Percentiles rank a stretch among this genome's conserved stretches.
Evolutionary conservation across 2,113 vertebrate genomes (phyloP).

Genomic region (Gymnocephalus cernua): DNA sequence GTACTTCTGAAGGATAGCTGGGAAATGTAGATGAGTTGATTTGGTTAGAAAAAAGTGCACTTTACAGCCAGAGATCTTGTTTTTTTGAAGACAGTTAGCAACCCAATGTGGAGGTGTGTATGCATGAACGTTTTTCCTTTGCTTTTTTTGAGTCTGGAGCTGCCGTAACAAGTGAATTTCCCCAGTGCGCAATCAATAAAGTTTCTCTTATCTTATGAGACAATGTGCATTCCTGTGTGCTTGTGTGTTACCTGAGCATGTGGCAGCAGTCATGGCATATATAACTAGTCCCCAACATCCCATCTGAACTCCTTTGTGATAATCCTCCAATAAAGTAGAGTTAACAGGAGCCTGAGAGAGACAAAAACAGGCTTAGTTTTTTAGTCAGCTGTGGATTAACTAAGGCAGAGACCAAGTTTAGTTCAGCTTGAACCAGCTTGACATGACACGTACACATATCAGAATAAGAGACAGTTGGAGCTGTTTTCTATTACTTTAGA

Average conservation of each 20-base stretch:
- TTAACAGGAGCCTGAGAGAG: slow-evolving; percentile 87
- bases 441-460: neutral
- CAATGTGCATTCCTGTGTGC: neutral
- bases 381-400: neutral
- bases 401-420: neutral
- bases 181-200: too few species aligned
- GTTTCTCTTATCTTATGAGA: neutral
- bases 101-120: neutral
- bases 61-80: neutral
- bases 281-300: slow-evolving; percentile 98
- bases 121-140: too few species aligned
- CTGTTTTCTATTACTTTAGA: neutral
- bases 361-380: neutral
- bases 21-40: neutral
- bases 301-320: slow-evolving; percentile 96
- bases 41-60: slow-evolving; percentile 13
- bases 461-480: neutral
- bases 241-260: slow-evolving; percentile 90
- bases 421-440: neutral
- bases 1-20: slow-evolving; percentile 97
- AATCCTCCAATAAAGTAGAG: slow-evolving; percentile 88
- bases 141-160: too few species aligned
- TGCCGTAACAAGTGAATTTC: too few species aligned
- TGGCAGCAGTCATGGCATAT: slow-evolving; percentile 94
- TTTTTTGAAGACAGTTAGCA: neutral